These are phyloP conservation scores for Neoascia interrupta DNA, from an alignment of 2,888 invertebrate genomes.

Conservation along the genomic window DNA sequence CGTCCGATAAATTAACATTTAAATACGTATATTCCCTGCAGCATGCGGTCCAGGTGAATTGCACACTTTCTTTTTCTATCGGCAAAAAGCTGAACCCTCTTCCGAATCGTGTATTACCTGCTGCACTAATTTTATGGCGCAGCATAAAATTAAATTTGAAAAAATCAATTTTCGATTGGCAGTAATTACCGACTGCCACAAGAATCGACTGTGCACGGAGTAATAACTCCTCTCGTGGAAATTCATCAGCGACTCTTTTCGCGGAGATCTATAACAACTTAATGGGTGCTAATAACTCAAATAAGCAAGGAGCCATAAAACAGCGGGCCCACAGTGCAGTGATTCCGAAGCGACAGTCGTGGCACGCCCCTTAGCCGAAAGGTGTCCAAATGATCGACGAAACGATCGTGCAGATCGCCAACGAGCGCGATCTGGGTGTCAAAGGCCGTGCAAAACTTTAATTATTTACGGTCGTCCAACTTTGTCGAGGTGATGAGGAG, in stretches of 20 bases:
- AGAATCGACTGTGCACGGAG: no score
- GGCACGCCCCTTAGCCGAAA: constrained; percentile 44
- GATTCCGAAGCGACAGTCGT: constrained; percentile 30
- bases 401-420: constrained; percentile 33
- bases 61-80: constrained; percentile 61
- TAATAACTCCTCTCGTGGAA: no score
- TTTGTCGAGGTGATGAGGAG: no score
- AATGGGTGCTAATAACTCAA: constrained; percentile 63
- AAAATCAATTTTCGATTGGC: constrained; percentile 66
- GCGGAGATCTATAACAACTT: constrained; percentile 60
- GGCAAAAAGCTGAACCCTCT: constrained; percentile 50
- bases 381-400: constrained; percentile 41
- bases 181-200: constrained; percentile 64
- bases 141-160: constrained; percentile 62
- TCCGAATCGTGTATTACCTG: constrained; percentile 34
- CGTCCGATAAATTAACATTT: constrained; percentile 62
- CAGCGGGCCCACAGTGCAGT: constrained; percentile 30
- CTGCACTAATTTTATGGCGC: constrained; percentile 62
- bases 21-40: no score
- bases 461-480: constrained; percentile 46
- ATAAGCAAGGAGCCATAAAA: constrained; percentile 44
- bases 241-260: no score
- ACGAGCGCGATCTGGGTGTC: constrained; percentile 52
- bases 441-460: constrained; percentile 66
- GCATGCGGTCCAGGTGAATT: no score